These are phyloP conservation scores for Australoheros scitulus DNA, from an alignment of 2,113 vertebrate species.

Conservation along the genomic window DNA sequence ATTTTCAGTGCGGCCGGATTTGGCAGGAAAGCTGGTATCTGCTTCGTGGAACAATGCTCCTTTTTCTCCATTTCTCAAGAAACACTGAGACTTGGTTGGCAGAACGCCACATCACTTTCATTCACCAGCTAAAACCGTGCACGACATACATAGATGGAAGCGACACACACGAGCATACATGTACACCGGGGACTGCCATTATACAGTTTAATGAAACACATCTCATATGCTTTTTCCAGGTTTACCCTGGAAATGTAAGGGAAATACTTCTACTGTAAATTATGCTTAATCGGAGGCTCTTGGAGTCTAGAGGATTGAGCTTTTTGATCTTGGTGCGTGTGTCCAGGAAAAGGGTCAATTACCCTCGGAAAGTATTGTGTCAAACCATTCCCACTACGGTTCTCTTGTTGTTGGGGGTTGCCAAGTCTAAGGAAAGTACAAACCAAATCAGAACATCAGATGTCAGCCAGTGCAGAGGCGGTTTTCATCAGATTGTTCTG, in stretches of 20 bases:
- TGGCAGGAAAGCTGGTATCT: conserved; percentile 74
- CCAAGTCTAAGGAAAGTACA: conserved; percentile 77
- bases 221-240: conserved; percentile 43
- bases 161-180: background rate
- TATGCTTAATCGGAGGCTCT: conserved; percentile 68
- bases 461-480: conserved; percentile 25
- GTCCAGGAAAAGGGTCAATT: conserved; percentile 80
- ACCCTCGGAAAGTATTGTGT: conserved; percentile 76
- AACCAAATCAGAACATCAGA: conserved; percentile 78
- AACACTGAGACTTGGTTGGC: conserved; percentile 59
- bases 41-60: conserved; percentile 65
- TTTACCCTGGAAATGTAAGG: conserved; percentile 50
- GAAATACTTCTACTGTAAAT: conserved; percentile 63
- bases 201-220: conserved; percentile 60
- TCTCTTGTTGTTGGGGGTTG: conserved; percentile 65
- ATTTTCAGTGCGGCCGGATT: conserved; percentile 76
- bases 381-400: conserved; percentile 72
- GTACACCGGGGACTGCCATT: background rate
- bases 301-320: conserved; percentile 55
- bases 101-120: conserved; percentile 39
- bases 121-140: conserved; percentile 18
- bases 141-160: background rate
- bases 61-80: conserved; percentile 61
- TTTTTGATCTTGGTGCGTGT: conserved; percentile 82
- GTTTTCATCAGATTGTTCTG: conserved; percentile 64